phyloP scores from a whole-genome alignment of 2,888 invertebrate genomes.

The Yponomeuta malinellus region DNA sequence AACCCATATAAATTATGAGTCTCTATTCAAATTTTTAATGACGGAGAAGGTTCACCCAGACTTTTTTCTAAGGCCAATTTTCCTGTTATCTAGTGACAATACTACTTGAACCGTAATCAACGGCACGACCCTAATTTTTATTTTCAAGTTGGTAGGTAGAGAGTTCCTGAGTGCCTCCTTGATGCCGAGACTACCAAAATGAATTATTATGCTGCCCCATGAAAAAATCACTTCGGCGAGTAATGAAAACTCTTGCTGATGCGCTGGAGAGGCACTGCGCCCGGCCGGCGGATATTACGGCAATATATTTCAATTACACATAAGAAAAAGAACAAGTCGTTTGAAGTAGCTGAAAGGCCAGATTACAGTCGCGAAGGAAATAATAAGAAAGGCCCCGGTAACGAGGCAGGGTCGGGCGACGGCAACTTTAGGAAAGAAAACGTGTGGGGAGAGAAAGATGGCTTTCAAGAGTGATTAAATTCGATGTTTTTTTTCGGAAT shows the following conservation, averaged over 20 bases:
- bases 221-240: slow-evolving; percentile 68
- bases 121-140: slow-evolving; percentile 19
- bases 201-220: slow-evolving; percentile 69
- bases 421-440: slow-evolving; percentile 58
- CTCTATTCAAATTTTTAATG: not conserved
- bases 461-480: slow-evolving; percentile 49
- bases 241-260: slow-evolving; percentile 73
- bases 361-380: slow-evolving; percentile 68
- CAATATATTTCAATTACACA: slow-evolving; percentile 76
- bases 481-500: slow-evolving; percentile 21
- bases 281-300: slow-evolving; percentile 72
- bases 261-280: slow-evolving; percentile 65
- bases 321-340: slow-evolving; percentile 75
- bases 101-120: slow-evolving; percentile 26
- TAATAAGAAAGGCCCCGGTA: slow-evolving; percentile 67
- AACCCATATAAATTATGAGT: slow-evolving; percentile 13
- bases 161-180: slow-evolving; percentile 52
- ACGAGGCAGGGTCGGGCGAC: slow-evolving; percentile 51
- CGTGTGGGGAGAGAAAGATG: slow-evolving; percentile 47
- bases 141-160: slow-evolving; percentile 41
- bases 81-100: slow-evolving; percentile 9
- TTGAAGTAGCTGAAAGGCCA: slow-evolving; percentile 73
- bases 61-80: slow-evolving; percentile 3
- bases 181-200: slow-evolving; percentile 56
- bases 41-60: not conserved